phyloP scores from a whole-genome alignment of 1,140 invertebrate genomes.

The Drosophila yakuba region DNA sequence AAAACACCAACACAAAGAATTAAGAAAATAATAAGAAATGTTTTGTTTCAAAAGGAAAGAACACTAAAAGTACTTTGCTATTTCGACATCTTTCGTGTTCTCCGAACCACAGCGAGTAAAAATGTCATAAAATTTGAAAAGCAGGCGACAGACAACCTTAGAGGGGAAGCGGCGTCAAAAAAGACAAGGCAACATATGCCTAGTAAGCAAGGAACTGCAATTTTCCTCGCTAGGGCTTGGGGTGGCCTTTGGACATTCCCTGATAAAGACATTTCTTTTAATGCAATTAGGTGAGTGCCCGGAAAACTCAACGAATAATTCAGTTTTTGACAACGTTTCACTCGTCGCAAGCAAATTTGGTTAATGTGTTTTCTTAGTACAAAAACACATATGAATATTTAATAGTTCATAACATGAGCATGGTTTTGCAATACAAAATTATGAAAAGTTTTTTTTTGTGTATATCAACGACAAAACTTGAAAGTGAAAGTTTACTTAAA shows the following conservation, averaged over 20 bases:
- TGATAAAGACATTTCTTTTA: constrained; percentile 42
- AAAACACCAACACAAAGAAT: constrained; percentile 29
- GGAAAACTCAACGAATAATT: constrained; percentile 16
- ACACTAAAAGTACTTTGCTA: constrained; percentile 40
- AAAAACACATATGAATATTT: constrained; percentile 77
- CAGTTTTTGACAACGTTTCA: constrained; percentile 44
- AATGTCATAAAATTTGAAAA: constrained; percentile 82
- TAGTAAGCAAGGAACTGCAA: constrained; percentile 57
- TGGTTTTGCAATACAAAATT: constrained; percentile 1
- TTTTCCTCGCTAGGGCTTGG: constrained; percentile 39
- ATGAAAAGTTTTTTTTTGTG: neutral
- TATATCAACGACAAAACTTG: constrained; percentile 3
- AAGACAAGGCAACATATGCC: constrained; percentile 56
- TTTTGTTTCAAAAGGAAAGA: constrained; percentile 50
- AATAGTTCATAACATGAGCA: constrained; percentile 60
- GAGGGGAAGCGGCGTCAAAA: constrained; percentile 4
- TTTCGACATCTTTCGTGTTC: constrained; percentile 46
- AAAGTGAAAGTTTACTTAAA: neutral
- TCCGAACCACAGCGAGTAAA: constrained; percentile 58
- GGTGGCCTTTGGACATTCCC: constrained; percentile 20
- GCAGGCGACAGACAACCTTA: constrained; percentile 51
- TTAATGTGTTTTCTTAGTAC: constrained; percentile 72
- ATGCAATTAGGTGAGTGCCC: constrained; percentile 79
- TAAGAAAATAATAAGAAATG: constrained; percentile 57
- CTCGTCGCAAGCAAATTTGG: constrained; percentile 57